Percentiles rank a stretch among this genome's conserved stretches.
Conservation (phyloP, 2,888 invertebrate genomes). For the Chloroclysta siterata region DNA sequence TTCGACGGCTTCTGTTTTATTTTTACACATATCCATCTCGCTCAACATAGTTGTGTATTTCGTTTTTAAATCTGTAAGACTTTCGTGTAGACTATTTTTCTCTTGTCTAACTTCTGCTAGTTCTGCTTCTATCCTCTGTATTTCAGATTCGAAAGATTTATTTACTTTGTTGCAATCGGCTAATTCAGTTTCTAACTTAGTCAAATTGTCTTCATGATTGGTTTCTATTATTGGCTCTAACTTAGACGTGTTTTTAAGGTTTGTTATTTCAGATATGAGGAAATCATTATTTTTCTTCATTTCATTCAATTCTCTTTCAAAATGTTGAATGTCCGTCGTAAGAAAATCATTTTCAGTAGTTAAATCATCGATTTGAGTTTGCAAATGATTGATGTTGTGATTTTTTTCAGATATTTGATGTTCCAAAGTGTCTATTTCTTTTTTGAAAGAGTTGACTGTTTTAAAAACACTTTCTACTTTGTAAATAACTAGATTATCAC, state of each 20-base stretch:
- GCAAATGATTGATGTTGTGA: slow-evolving; percentile 78
- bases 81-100: slow-evolving; percentile 78
- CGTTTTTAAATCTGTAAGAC: slow-evolving; percentile 79
- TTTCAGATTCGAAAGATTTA: slow-evolving; percentile 85
- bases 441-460: slow-evolving; percentile 84
- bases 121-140: slow-evolving; percentile 83
- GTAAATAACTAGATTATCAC: slow-evolving; percentile 66
- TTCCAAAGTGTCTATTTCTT: slow-evolving; percentile 84
- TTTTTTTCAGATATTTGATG: slow-evolving; percentile 84
- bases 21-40: slow-evolving; percentile 72
- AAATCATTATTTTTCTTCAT: slow-evolving; percentile 89
- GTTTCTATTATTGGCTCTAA: slow-evolving; percentile 89
- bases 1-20: slow-evolving; percentile 75
- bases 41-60: slow-evolving; percentile 82
- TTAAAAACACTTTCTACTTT: slow-evolving; percentile 84
- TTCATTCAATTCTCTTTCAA: slow-evolving; percentile 87
- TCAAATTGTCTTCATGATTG: slow-evolving; percentile 88
- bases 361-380: slow-evolving; percentile 84
- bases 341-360: slow-evolving; percentile 79
- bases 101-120: slow-evolving; percentile 73
- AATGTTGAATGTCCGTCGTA: slow-evolving; percentile 75
- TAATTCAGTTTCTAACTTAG: slow-evolving; percentile 87
- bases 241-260: slow-evolving; percentile 86
- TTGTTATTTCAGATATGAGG: slow-evolving; percentile 87
- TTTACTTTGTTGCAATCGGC: slow-evolving; percentile 86